Conservation (phyloP, 1,140 invertebrate genomes). For the Drosophila mojavensis region DNA sequence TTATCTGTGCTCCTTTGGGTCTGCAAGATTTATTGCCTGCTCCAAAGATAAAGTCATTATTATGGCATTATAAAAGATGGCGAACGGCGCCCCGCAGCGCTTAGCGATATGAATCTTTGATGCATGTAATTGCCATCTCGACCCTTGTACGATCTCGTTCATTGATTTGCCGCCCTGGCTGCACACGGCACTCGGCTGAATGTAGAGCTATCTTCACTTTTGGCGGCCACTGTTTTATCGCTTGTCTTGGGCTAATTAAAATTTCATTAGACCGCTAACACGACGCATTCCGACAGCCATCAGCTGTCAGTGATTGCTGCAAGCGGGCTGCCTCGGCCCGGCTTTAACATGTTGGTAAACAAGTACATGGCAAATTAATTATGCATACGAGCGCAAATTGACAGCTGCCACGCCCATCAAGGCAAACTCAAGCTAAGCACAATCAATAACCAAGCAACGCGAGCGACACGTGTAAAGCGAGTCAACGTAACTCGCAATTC, state of each 20-base stretch:
- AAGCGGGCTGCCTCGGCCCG: not conserved
- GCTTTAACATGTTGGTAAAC: slow-evolving; percentile 42
- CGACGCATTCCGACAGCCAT: slow-evolving; percentile 49
- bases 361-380: slow-evolving; percentile 59
- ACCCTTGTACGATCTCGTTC: slow-evolving; percentile 47
- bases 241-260: slow-evolving; percentile 79
- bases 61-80: slow-evolving; percentile 72
- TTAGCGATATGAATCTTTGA: slow-evolving; percentile 81
- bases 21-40: slow-evolving; percentile 76
- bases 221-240: slow-evolving; percentile 59
- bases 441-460: slow-evolving; percentile 59
- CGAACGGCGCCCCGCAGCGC: slow-evolving; percentile 57
- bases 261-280: slow-evolving; percentile 66
- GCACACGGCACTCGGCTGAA: not conserved
- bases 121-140: slow-evolving; percentile 71
- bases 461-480: slow-evolving; percentile 30
- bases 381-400: slow-evolving; percentile 66
- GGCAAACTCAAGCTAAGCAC: slow-evolving; percentile 30
- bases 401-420: slow-evolving; percentile 61
- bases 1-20: slow-evolving; percentile 64
- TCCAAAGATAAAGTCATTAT: slow-evolving; percentile 81
- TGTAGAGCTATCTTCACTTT: slow-evolving; percentile 64
- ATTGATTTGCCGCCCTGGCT: slow-evolving; percentile 56
- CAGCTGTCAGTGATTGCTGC: slow-evolving; percentile 3
- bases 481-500: slow-evolving; percentile 32